Conservation (phyloP, 2,113 vertebrate species). For the Plecturocebus donacophilus region DNA sequence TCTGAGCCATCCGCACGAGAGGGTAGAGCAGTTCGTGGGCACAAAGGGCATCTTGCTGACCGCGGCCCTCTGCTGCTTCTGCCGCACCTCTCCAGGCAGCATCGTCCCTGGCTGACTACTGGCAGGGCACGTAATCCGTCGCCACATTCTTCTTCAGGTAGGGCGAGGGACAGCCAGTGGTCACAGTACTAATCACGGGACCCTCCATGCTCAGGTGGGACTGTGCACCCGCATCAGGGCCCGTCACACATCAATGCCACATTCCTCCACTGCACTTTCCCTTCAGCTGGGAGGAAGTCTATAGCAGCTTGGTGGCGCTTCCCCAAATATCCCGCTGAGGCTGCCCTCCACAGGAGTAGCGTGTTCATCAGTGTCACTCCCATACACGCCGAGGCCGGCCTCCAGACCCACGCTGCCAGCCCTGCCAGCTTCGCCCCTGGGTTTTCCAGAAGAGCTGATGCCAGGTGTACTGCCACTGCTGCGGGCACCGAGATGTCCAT, state of each 20-base stretch:
- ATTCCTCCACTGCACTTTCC: constrained; percentile 90
- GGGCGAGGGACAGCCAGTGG: constrained; percentile 96
- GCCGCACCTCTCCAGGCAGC: constrained; percentile 92
- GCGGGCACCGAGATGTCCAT: constrained; percentile 94
- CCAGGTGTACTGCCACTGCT: constrained; percentile 86
- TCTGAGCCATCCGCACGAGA: constrained; percentile 81
- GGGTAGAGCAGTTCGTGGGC: constrained; percentile 91
- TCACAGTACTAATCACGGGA: constrained; percentile 93
- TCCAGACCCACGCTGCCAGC: constrained; percentile 94
- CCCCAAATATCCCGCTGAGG: constrained; percentile 95
- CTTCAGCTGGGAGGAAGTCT: constrained; percentile 96
- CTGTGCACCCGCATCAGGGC: constrained; percentile 92
- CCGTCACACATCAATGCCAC: constrained; percentile 91
- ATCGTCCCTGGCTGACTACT: constrained; percentile 87
- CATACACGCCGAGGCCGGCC: constrained; percentile 96
- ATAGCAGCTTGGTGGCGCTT: constrained; percentile 90
- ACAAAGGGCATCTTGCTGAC: constrained; percentile 97
- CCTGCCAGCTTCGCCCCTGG: constrained; percentile 92
- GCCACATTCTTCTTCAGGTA: constrained; percentile 95
- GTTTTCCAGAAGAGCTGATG: constrained; percentile 87
- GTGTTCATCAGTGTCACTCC: constrained; percentile 94
- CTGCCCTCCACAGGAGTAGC: constrained; percentile 94
- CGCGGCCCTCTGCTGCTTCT: constrained; percentile 88
- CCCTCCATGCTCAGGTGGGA: constrained; percentile 88
- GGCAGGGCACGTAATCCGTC: constrained; percentile 94